Base-by-base conservation (phyloP, 2,888 invertebrate species). In the Melanotus villosus region DNA sequence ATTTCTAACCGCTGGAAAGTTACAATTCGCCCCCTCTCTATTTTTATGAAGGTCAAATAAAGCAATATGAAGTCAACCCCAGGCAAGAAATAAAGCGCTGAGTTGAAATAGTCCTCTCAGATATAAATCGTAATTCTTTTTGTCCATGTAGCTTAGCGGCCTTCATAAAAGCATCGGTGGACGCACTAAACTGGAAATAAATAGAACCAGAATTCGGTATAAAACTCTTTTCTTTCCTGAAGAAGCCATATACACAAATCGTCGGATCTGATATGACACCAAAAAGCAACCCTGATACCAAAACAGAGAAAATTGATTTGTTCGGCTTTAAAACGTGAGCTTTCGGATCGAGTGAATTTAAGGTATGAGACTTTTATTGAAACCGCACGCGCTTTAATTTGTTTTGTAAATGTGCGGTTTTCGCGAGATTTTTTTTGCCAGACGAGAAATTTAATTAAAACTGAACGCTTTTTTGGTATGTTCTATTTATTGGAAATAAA, bases 81-180 rank as follows among this genome's bases (percentile, higher is more conserved):
- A 50, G 62, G 70, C 70, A 56, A 66, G 62, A 57, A 65, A 65
- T 66, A 70, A 70, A 70, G 47, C 60, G 45, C 50, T 23, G 57
- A 65, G 70, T 65, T 70, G 70, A 70, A 70, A 70, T 70, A 62
- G 65, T 69, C 62, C 56, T 60, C 56, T 62, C 57, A 26, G 70
- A 65, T 66, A 70, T 66, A 70, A 70, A 66, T 70, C 70, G 60
- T 70, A 70, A 70, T 70, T 70, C 66, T 66, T 66, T 70, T 65
- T 66, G 66, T 70, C 65, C 65, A 56, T 60, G 65, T 66, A 70
- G 62, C 57, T 65, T 65, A 65, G 60, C 38, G 38, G 60, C 57
- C 43, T 65, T 70, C 70, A 66, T 70, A 65, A 70, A 70, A 66
- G 60, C 59, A 65, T 70, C 70, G 70, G 70, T 60, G 65, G 62